Percentiles rank a stretch among this genome's conserved stretches.
phyloP scores from a whole-genome alignment of 1,140 invertebrate genomes.

The Plodia interpunctella region DNA sequence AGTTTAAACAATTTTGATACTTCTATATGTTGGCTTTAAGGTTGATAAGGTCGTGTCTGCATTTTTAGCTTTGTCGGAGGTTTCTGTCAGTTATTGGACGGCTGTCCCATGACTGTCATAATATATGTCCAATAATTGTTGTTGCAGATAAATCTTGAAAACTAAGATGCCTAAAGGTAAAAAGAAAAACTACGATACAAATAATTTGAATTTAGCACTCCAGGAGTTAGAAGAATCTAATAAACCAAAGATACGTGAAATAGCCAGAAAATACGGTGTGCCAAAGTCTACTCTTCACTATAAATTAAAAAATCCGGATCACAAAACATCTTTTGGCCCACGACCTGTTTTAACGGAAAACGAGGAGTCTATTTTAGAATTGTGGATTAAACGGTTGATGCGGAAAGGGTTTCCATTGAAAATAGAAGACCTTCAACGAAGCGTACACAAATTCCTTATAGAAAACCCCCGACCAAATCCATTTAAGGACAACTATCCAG shows the following conservation, averaged over 20 bases:
- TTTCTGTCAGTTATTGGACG: constrained; percentile 14
- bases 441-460: constrained; percentile 18
- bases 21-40: no score
- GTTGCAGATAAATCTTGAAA: constrained; percentile 11
- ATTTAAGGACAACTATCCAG: constrained; percentile 23
- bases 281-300: constrained; percentile 8
- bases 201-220: constrained; percentile 3
- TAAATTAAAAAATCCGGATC: constrained; percentile 9
- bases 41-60: no score
- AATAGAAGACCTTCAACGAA: constrained; percentile 6
- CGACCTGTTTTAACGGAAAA: constrained; percentile 17
- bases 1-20: background rate
- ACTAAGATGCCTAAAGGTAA: constrained; percentile 8
- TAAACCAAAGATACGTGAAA: constrained; percentile 14
- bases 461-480: constrained; percentile 19
- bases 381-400: constrained; percentile 20
- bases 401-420: constrained; percentile 20
- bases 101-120: constrained; percentile 10
- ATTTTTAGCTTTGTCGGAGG: no score
- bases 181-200: constrained; percentile 10
- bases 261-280: constrained; percentile 8
- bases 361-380: constrained; percentile 19
- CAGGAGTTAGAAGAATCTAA: background rate
- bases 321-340: constrained; percentile 8
- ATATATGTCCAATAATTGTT: constrained; percentile 14